phyloP scores from a whole-genome alignment of 92 coral and sea anemone species.

The Parazoanthus swiftii region DNA sequence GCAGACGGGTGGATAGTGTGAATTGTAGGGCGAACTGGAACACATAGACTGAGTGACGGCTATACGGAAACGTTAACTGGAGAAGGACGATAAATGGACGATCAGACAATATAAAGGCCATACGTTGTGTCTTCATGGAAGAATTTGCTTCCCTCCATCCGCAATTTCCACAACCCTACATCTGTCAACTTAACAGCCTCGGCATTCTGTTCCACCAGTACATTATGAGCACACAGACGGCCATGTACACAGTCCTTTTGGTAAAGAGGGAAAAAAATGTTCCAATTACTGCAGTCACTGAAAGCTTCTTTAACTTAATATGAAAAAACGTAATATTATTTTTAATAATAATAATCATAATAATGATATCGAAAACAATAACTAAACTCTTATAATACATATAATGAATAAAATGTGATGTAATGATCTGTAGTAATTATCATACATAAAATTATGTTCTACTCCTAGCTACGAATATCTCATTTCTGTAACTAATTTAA shows the following conservation, averaged over 20 bases:
- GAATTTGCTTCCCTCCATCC: constrained; percentile 57
- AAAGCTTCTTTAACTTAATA: neutral
- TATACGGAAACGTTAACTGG: neutral
- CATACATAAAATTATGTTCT: too few relatives aligned
- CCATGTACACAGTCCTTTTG: constrained; percentile 76
- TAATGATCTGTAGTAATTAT: too few relatives aligned
- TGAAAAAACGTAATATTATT: neutral
- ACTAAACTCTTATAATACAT: too few relatives aligned
- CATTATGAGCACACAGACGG: constrained; percentile 84
- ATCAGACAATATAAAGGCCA: neutral
- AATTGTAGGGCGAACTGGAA: too few relatives aligned
- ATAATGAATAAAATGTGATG: too few relatives aligned
- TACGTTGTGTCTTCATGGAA: constrained; percentile 25
- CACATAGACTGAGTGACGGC: neutral
- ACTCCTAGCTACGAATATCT: too few relatives aligned
- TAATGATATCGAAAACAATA: too few relatives aligned
- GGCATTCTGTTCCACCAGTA: constrained; percentile 69
- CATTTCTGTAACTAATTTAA: too few relatives aligned
- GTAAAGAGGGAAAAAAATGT: neutral
- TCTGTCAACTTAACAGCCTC: constrained; percentile 78
- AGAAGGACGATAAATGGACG: neutral
- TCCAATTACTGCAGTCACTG: neutral
- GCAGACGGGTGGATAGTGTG: too few relatives aligned
- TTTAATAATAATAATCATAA: neutral
- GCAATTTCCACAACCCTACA: constrained; percentile 57